phyloP scores from a whole-genome alignment of 2,113 vertebrate species.

The Willisornis vidua region DNA sequence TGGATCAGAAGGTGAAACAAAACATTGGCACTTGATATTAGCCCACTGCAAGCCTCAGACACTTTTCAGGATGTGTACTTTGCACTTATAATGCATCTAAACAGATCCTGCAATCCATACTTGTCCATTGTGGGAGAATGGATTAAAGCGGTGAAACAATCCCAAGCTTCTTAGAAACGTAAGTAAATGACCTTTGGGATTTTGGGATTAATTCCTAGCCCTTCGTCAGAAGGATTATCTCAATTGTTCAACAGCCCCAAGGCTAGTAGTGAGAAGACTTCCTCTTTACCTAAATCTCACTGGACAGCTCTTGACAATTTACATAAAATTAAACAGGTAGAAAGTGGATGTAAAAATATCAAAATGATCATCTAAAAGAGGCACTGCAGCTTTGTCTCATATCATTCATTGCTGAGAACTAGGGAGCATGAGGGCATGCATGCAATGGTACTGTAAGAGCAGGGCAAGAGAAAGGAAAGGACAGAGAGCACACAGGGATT shows the following conservation, averaged over 20 bases:
- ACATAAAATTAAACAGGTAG: neutral
- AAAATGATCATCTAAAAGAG: neutral
- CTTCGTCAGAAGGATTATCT: neutral
- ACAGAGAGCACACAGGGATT: neutral
- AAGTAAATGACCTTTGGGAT: neutral
- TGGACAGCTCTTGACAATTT: neutral
- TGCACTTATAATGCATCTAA: neutral
- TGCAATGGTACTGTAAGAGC: fast-evolving
- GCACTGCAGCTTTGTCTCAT: neutral
- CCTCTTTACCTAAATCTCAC: neutral
- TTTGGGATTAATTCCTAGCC: neutral
- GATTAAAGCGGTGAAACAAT: neutral
- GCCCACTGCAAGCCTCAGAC: neutral
- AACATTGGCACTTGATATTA: fast-evolving
- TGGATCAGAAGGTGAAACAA: neutral
- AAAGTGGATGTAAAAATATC: neutral
- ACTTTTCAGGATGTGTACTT: neutral
- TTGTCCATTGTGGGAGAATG: neutral
- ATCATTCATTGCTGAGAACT: neutral
- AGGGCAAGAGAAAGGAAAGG: neutral
- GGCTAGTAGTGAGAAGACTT: neutral
- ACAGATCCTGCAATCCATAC: neutral
- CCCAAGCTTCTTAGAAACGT: neutral
- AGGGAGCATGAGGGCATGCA: neutral
- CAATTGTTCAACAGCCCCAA: neutral